Evolutionary conservation across 1,140 invertebrate genomes (phyloP), one percentile per base, ranked within the genome.

Genomic region (Cydia fagiglandana): DNA sequence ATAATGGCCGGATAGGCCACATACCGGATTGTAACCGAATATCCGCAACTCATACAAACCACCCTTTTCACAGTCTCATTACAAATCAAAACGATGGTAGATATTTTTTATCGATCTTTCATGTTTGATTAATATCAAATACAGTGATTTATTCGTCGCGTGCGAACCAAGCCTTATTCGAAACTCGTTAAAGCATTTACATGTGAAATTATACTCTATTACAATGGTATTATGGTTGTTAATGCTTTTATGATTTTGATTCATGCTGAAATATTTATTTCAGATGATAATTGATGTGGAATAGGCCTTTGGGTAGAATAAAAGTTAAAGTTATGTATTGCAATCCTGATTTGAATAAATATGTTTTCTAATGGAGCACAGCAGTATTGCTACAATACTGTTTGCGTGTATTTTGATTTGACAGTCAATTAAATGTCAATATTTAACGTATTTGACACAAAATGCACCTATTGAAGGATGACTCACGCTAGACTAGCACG

Each of bases 61-160:
- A 38, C 34, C 34, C n/a, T 17, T 53, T 24, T 1, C 17, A 20
- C 7, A 17, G 53, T 20, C 53, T 53, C 53, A 20, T 61, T 20
- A 20, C 20, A 61, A 24, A 24, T 20, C 20, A 61, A 61, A 61
- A 20, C 56, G 56, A 61, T 10, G 10, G 7, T 10, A 24, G 7
- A 24, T 12, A 20, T 0, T 61, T 24, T 24, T 24, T 24, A 24
- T 24, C 20, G 56, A 24, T 10, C 9, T 24, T 61, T 61, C 56
- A 24, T 61, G 56, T 61, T 61, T 61, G 56, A 61, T 61, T 24
- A 61, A 61, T 61, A 61, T 61, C 17, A 61, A 61, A 24, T 61
- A 61, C 17, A 61, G n/a, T 61, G 56, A 61, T 24, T 61, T 61
- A 61, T 61, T 2, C 5, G 9, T 24, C 20, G 56, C 56, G 56